These are phyloP conservation scores for Pilophorus perplexus DNA, from an alignment of 2,888 invertebrate species.

Conservation along the genomic window DNA sequence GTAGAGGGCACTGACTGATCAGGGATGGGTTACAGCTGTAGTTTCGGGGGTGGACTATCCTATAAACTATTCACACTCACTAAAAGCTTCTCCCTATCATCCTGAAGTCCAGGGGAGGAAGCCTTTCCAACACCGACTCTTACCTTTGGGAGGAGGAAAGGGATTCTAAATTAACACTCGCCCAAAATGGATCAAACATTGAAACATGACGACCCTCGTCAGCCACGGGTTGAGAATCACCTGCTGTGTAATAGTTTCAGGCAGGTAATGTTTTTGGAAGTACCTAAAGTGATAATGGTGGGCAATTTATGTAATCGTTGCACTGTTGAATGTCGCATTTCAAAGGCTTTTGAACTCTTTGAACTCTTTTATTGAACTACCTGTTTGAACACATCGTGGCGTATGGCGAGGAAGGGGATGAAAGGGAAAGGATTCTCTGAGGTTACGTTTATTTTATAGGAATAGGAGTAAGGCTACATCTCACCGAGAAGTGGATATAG, in stretches of 20 bases:
- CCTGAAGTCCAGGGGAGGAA: not conserved
- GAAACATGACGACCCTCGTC: conserved; percentile 18
- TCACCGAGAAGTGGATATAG: conserved; percentile 33
- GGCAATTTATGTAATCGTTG: too few species aligned
- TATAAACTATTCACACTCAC: conserved; percentile 20
- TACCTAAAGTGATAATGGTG: too few species aligned
- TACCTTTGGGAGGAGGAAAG: not conserved
- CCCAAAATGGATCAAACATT: conserved; percentile 7
- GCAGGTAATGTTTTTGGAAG: too few species aligned
- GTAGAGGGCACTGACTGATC: not conserved
- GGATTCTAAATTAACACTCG: conserved; percentile 3
- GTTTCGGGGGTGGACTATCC: conserved; percentile 1
- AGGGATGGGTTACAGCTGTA: too few species aligned
- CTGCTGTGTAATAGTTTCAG: too few species aligned
- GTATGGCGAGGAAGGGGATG: too few species aligned
- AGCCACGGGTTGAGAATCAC: not conserved
- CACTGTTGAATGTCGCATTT: too few species aligned
- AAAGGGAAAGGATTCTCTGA: too few species aligned
- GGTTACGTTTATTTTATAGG: too few species aligned
- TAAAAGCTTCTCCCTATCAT: conserved; percentile 27
- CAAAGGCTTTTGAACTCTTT: too few species aligned
- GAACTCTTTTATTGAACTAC: too few species aligned
- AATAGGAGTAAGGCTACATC: conserved; percentile 30
- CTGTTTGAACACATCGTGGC: too few species aligned
- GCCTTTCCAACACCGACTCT: not conserved